A percentile compares a stretch with the other conserved stretches of the same genome.
These are phyloP conservation scores for Probosciger aterrimus DNA, from an alignment of 2,113 vertebrate species.

Conservation along the genomic window DNA sequence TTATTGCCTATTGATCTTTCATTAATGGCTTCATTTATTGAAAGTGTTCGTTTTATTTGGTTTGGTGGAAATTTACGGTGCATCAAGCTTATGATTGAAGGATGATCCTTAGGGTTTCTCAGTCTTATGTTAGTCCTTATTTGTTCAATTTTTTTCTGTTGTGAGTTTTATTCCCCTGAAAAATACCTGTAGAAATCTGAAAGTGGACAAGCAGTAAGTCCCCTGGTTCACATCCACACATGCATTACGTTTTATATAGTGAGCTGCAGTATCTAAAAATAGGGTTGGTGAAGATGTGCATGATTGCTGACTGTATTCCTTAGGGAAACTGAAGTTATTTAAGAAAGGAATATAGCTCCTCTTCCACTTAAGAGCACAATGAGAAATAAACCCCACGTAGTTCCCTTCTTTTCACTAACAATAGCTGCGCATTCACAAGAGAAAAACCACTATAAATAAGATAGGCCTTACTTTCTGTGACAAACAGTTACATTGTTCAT, in stretches of 20 bases:
- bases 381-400: background rate
- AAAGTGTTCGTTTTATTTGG: background rate
- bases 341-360: background rate
- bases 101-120: background rate
- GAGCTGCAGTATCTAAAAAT: slow-evolving; percentile 4
- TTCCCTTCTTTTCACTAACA: slow-evolving; percentile 48
- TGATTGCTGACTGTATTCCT: slow-evolving; percentile 48
- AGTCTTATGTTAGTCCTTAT: background rate
- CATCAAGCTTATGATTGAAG: background rate
- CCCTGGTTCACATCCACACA: background rate
- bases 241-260: background rate
- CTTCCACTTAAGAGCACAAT: background rate
- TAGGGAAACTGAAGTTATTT: slow-evolving; percentile 11
- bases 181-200: background rate
- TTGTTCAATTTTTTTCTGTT: background rate
- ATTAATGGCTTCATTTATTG: background rate
- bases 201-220: background rate
- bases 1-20: background rate
- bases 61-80: background rate
- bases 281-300: background rate
- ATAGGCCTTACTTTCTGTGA: background rate
- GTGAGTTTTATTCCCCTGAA: background rate
- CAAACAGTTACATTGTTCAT: slow-evolving; percentile 30
- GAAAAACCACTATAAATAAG: background rate
- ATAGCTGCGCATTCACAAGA: background rate